Evolutionary conservation across 2,113 vertebrate species (phyloP), one percentile per base, ranked within the genome.

Genomic region (Perca schrenkii): DNA sequence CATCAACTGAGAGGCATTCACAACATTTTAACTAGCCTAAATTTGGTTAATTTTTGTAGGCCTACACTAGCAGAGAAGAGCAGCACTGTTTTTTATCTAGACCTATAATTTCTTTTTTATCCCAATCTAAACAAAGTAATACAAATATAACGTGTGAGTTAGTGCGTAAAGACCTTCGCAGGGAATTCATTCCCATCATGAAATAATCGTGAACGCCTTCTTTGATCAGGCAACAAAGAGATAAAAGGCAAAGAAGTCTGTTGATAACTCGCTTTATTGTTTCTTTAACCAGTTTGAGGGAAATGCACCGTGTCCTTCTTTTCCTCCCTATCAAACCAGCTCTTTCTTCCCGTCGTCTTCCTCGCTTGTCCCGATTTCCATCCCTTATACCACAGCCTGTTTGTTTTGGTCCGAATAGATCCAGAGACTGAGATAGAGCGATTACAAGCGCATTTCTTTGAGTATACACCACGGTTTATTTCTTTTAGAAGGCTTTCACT

Each of bases 381-480:
- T 80, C 83, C 84, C 64, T 57, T 72, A 2, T 3, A 96, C 96
- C 95, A 95, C 80, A 89, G 93, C 86, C 95, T 97, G 93, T 97
- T 98, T 97, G 96, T 96, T 97, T 96, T 95, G 90, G 49, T 89
- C 89, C 90, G 84, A 95, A 96, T 95, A 93, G 95, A 90, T 64
- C 68, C 75, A 34, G 74, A 90, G 94, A 93, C 94, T 92, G 94
- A 96, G 82, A 96, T 93, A 92, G 90, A 94, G 94, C 95, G 95
- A 94, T 95, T 94, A 96, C 96, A 96, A 95, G 95, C 95, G 94
- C 95, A 92, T 93, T 96, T 66, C 93, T 88, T 82, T 88, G 86
- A 90, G n/a, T 2, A 82, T 79, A 57, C 43, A 81, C 47, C 19
- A 31, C 43, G 40, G n/a, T 80, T 88, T 71, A 57, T 52, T 75